Evolutionary conservation across 2,888 invertebrate species (phyloP).

Genomic region (Tetheella fluctuosa): DNA sequence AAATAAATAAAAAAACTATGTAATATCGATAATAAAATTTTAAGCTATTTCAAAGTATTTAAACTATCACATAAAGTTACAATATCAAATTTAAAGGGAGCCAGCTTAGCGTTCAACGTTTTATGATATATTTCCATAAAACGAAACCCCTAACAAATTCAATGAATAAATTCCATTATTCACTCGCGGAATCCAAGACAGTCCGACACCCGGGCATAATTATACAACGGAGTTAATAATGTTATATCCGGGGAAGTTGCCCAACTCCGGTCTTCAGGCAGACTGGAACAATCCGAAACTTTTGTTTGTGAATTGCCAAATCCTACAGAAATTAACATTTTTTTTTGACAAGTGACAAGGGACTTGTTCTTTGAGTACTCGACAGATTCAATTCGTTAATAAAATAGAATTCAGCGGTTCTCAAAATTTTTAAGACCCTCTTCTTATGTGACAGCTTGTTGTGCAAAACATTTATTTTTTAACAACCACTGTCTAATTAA

Average conservation of each 20-base stretch:
- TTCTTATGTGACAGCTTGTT: not conserved
- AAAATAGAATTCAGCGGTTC: not conserved
- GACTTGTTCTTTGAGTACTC: not conserved
- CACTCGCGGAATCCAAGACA: conserved; percentile 14
- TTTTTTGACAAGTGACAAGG: conserved; percentile 13
- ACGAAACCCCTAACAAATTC: conserved; percentile 9
- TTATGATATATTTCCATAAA: conserved; percentile 1
- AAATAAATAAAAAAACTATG: too few species aligned
- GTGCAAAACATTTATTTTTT: not conserved
- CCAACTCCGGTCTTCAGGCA: conserved; percentile 5
- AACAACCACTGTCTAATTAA: not conserved
- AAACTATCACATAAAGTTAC: not conserved
- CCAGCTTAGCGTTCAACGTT: conserved; percentile 10
- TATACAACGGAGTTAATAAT: conserved; percentile 16
- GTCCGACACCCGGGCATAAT: conserved; percentile 18
- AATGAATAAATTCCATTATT: conserved; percentile 15
- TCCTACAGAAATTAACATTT: conserved; percentile 8
- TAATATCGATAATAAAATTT: too few species aligned
- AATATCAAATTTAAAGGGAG: not conserved
- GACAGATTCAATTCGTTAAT: not conserved
- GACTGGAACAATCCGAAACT: conserved; percentile 12
- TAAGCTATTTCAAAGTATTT: not conserved
- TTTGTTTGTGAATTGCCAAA: conserved; percentile 15
- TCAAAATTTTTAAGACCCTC: not conserved
- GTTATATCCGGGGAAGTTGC: conserved; percentile 13